Evolutionary conservation across 2,888 invertebrate genomes (phyloP).

Genomic region (Chrysolina haemoptera): DNA sequence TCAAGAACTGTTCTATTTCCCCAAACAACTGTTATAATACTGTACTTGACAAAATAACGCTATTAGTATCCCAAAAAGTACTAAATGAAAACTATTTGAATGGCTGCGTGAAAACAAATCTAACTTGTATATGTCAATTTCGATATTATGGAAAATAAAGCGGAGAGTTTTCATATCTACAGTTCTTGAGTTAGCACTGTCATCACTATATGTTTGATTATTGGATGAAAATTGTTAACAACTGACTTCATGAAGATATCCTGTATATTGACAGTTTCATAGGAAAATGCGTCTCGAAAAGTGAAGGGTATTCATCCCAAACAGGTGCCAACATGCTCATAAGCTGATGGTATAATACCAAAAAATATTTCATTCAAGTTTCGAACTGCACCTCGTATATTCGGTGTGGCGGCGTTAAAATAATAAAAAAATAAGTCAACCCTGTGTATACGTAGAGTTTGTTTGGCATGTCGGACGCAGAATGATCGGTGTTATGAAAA

Average conservation of each 20-base stretch:
- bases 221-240: not conserved
- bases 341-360: slow-evolving; percentile 29
- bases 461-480: slow-evolving; percentile 39
- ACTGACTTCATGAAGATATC: not conserved
- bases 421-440: slow-evolving; percentile 33
- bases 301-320: slow-evolving; percentile 23
- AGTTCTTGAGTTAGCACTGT: not conserved
- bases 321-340: slow-evolving; percentile 33
- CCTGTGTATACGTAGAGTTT: slow-evolving; percentile 40
- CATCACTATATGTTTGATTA: too few relatives aligned
- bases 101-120: too few relatives aligned
- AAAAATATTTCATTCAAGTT: slow-evolving; percentile 25
- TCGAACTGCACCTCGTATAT: slow-evolving; percentile 18
- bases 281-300: not conserved
- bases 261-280: not conserved
- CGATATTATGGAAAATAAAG: too few relatives aligned
- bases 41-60: too few relatives aligned
- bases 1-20: too few relatives aligned
- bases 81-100: too few relatives aligned
- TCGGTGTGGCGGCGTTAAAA: slow-evolving; percentile 19
- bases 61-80: too few relatives aligned
- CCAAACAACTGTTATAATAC: too few relatives aligned
- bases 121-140: too few relatives aligned
- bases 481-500: slow-evolving; percentile 40
- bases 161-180: not conserved